phyloP scores from a whole-genome alignment of 2,113 vertebrate genomes.

The Nerophis lumbriciformis region DNA sequence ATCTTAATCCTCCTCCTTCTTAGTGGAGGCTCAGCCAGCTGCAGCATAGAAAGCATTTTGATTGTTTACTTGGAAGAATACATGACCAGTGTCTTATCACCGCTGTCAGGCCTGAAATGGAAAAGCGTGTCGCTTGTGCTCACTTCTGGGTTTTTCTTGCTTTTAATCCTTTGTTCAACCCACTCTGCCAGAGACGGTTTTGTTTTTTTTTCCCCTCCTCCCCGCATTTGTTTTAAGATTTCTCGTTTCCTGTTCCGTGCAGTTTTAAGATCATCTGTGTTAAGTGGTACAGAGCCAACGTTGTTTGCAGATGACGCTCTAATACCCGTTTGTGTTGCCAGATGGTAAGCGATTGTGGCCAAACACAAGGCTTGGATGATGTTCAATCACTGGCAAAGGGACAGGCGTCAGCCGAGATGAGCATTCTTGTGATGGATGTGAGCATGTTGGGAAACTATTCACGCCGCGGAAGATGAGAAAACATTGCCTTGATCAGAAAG shows the following conservation, averaged over 20 bases:
- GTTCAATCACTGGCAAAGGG: slow-evolving; percentile 68
- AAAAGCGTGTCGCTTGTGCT: slow-evolving; percentile 53
- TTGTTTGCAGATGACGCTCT: slow-evolving; percentile 72
- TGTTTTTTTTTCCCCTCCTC: slow-evolving; percentile 11
- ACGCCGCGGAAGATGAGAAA: slow-evolving; percentile 55
- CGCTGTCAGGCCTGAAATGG: slow-evolving; percentile 62
- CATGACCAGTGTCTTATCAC: slow-evolving; percentile 60
- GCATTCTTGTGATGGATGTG: slow-evolving; percentile 72
- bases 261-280: slow-evolving; percentile 63
- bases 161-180: slow-evolving; percentile 60
- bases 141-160: slow-evolving; percentile 52
- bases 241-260: slow-evolving; percentile 37
- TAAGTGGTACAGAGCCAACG: slow-evolving; percentile 59
- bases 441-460: slow-evolving; percentile 63
- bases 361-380: slow-evolving; percentile 71
- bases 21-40: slow-evolving; percentile 37
- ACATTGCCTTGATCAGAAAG: slow-evolving; percentile 48
- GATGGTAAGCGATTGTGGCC: slow-evolving; percentile 73
- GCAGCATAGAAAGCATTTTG: slow-evolving; percentile 46
- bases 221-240: slow-evolving; percentile 56
- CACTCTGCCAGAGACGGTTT: slow-evolving; percentile 29
- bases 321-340: slow-evolving; percentile 68
- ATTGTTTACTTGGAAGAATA: slow-evolving; percentile 62
- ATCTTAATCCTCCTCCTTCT: slow-evolving; percentile 60
- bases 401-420: slow-evolving; percentile 64